phyloP scores from a whole-genome alignment of 2,797 vertebrate genomes.

The Aselliscus stoliczkanus region DNA sequence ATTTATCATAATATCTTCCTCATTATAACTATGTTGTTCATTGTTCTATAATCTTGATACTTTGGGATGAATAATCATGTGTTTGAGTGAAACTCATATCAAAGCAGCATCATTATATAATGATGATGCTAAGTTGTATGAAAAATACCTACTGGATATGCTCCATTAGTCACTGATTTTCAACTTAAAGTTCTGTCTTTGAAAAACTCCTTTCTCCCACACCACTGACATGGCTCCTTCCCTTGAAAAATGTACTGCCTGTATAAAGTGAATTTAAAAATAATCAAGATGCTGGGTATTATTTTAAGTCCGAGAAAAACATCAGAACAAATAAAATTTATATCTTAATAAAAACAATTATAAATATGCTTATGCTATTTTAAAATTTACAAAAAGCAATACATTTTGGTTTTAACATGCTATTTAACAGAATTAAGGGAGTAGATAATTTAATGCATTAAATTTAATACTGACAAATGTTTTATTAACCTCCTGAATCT shows the following conservation, averaged over 20 bases:
- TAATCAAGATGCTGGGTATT: not conserved
- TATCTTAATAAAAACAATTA: not conserved
- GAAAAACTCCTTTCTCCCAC: slow-evolving; percentile 64
- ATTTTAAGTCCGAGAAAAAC: not conserved
- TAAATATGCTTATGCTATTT: not conserved
- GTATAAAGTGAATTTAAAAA: slow-evolving; percentile 23
- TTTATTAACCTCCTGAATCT: not conserved
- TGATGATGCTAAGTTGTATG: slow-evolving; percentile 69
- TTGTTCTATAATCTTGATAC: slow-evolving; percentile 52
- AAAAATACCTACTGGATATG: slow-evolving; percentile 74
- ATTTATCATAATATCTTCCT: slow-evolving; percentile 19
- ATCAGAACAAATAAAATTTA: not conserved
- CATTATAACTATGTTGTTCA: not conserved
- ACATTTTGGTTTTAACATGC: not conserved
- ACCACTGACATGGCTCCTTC: slow-evolving; percentile 46
- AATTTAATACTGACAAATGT: not conserved
- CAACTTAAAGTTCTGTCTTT: slow-evolving; percentile 72
- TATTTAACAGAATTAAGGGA: not conserved
- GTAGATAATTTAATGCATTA: not conserved
- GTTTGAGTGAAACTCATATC: slow-evolving; percentile 69
- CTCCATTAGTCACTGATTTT: slow-evolving; percentile 76
- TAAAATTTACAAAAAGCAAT: not conserved
- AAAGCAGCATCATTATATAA: slow-evolving; percentile 65
- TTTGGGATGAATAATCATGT: slow-evolving; percentile 62
- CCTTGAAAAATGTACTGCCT: slow-evolving; percentile 66